Conservation (phyloP, 1,140 invertebrate genomes). For the Rhagoletis zephyria region DNA sequence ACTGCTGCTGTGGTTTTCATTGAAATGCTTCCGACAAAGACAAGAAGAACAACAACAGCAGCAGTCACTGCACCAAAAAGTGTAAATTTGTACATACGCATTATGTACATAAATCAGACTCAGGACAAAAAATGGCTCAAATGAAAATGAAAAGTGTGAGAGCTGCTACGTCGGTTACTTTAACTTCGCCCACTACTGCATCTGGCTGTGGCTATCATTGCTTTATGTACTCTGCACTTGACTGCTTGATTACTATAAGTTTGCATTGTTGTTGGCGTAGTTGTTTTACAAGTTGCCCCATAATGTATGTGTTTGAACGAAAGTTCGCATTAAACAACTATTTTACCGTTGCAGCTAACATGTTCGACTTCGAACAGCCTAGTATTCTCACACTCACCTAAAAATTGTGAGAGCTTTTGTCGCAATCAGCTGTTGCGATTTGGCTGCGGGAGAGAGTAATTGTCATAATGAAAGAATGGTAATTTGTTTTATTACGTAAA, state of each 20-base stretch:
- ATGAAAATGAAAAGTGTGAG: background rate
- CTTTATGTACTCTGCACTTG: background rate
- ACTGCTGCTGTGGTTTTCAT: background rate
- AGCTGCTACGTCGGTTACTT: background rate
- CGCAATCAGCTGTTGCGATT: conserved; percentile 21
- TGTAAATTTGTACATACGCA: no score
- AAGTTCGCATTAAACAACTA: no score
- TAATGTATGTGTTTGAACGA: background rate
- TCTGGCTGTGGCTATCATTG: background rate
- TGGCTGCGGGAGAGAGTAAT: background rate
- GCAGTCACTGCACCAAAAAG: background rate
- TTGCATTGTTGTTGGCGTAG: background rate
- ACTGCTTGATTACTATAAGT: background rate
- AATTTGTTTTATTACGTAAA: no score
- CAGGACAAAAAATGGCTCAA: background rate
- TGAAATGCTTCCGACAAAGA: background rate
- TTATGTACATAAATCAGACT: background rate
- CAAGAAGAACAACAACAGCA: background rate
- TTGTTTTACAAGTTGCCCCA: background rate
- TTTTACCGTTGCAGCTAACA: background rate
- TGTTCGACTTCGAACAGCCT: background rate
- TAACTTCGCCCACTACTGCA: background rate
- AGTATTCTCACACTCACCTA: background rate
- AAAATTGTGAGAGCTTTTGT: background rate
- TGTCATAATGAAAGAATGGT: background rate